Conservation (phyloP, 2,113 vertebrate genomes). For the Callipepla squamata region DNA sequence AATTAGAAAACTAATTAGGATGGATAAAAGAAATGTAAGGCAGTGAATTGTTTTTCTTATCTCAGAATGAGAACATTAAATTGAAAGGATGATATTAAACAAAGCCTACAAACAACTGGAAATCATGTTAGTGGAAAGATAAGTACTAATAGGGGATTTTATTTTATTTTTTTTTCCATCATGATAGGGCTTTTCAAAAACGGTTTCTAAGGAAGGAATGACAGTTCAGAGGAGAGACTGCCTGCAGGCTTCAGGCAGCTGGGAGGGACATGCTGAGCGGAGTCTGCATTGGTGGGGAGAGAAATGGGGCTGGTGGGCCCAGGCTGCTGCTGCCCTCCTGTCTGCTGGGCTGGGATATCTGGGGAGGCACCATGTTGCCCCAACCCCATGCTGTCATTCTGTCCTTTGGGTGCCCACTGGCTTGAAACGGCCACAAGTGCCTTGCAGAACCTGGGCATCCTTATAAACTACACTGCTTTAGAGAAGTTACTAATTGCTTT, state of each 20-base stretch:
- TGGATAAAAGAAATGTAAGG: slow-evolving; percentile 38
- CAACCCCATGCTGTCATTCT: not conserved
- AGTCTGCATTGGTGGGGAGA: not conserved
- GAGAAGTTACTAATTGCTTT: not conserved
- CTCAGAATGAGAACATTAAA: slow-evolving; percentile 52
- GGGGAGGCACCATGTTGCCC: not conserved
- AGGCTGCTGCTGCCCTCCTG: not conserved
- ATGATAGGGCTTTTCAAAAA: slow-evolving; percentile 7
- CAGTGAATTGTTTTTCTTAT: slow-evolving; percentile 60
- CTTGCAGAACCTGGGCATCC: not conserved
- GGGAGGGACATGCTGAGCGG: not conserved
- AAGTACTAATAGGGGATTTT: slow-evolving; percentile 14
- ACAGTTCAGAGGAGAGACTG: not conserved
- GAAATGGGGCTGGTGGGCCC: not conserved
- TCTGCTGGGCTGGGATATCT: not conserved
- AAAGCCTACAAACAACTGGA: slow-evolving; percentile 49
- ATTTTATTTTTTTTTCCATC: not conserved
- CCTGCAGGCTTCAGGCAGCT: not conserved
- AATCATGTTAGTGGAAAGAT: slow-evolving; percentile 18
- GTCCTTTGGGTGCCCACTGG: not conserved
- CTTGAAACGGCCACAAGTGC: not conserved
- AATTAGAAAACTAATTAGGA: slow-evolving; percentile 68
- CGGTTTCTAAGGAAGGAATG: not conserved
- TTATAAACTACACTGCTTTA: not conserved
- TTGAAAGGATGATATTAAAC: slow-evolving; percentile 59